Evolutionary conservation across 2,888 invertebrate species (phyloP), one percentile per base, ranked within the genome.

Genomic region (Paralinhomoeus sp.): DNA sequence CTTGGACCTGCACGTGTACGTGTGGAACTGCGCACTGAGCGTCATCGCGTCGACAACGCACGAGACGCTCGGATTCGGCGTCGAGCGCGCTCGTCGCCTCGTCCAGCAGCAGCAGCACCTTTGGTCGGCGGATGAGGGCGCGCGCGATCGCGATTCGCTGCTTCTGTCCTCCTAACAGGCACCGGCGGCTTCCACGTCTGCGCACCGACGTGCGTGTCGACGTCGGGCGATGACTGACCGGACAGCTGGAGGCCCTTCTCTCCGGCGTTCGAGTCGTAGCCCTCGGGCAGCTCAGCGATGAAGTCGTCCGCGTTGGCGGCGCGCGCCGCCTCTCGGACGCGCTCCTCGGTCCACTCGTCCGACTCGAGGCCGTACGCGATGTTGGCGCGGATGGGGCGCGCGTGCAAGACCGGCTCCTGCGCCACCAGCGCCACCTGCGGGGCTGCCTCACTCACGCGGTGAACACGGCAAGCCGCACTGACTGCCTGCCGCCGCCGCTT

Each of bases 321-420:
- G 35, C 54, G 51, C 1, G 66, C 62, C 3, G 64, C 62, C 18
- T 55, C 27, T 27, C 5, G 5, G 7, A 27, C 27, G 7, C 7
- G 12, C 12, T 27, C 7, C 3, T 23, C n/a, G 5, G 24, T 24
- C 24, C 13, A 23, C 15, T 24, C 9, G 24, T 15, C 21, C 5
- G 27, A 27, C 2, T 31, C 40, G 20, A 40, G 27, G 5, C 57
- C 58, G 43, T 58, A 58, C 15, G 56, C 48, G 35, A 58, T 58
- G 45, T 58, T 58, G 40, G 57, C 58, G 5, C 50, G 48, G 24
- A 67, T 58, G 1, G 62, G 57, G 24, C 64, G 50, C 2, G 64
- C 65, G 55, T 64, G 66, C 34, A 67, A 54, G 1, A 66, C 62
- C 12, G 67, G 67, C 46, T 67, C 67, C 51, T 67, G 66, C 3